These are phyloP conservation scores for Muscicapa striata DNA, from an alignment of 2,797 vertebrate genomes.

Conservation along the genomic window DNA sequence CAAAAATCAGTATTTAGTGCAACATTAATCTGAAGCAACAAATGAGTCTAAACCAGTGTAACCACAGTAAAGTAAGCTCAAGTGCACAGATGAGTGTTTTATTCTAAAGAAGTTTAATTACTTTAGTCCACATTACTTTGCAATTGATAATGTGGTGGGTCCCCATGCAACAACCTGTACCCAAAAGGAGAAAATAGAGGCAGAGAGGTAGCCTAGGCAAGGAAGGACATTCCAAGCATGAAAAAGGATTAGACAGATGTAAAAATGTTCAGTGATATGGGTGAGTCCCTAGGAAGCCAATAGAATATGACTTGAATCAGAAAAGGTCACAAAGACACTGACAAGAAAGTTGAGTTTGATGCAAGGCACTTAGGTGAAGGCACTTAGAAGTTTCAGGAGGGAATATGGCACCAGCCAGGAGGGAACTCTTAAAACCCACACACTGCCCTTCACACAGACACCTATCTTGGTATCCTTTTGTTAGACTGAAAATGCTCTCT, in stretches of 20 bases:
- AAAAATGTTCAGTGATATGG: not conserved
- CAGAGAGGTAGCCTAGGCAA: not conserved
- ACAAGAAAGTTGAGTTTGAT: not conserved
- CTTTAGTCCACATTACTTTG: not conserved
- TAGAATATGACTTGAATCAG: accelerated
- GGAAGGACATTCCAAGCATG: not conserved
- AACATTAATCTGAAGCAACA: not conserved
- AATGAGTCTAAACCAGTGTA: not conserved
- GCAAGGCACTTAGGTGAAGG: not conserved
- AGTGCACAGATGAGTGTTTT: not conserved
- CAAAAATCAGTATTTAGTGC: not conserved
- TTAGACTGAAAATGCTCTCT: not conserved
- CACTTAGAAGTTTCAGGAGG: not conserved
- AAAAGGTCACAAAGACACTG: not conserved
- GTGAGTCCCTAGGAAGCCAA: not conserved
- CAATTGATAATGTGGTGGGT: not conserved
- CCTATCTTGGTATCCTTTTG: not conserved
- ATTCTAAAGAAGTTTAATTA: not conserved
- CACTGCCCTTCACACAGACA: not conserved
- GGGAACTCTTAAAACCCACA: not conserved
- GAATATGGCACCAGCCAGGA: not conserved
- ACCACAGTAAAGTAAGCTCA: not conserved
- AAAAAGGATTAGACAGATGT: not conserved
- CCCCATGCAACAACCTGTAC: not conserved
- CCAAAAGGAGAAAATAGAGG: not conserved